Base-by-base conservation (phyloP, 1,140 invertebrate genomes). In the Scaptomyza montana region DNA sequence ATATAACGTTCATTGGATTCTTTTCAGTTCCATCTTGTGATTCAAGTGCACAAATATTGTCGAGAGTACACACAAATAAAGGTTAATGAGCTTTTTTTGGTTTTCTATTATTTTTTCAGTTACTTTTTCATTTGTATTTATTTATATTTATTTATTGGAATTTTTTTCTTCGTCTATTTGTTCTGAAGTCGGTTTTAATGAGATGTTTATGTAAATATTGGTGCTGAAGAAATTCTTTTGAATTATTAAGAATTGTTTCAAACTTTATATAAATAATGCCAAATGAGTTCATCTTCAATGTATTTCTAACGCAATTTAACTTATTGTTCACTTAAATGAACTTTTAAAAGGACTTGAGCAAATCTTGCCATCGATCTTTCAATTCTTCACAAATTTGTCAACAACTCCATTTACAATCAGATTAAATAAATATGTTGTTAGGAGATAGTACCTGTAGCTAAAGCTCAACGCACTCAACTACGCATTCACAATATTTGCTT, bases 61-160 rank as follows among this genome's bases (percentile, higher is more conserved):
- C 45, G 56, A 66, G 49, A 72, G 80, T 54, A 67, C 53, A 67
- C 49, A 80, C 62, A 80, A 85, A 85, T 85, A 84, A 77, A 85
- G 76, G 80, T 80, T 85, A 84, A 84, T 85, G 80, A 84, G 80
- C 76, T 77, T 77, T 84, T 77, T 16, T 16, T 28, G 3, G 39
- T 41, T 41, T n/a, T n/a, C n/a, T n/a, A n/a, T n/a, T n/a, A n/a
- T n/a, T n/a, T n/a, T 30, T n/a, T 55, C 36, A 28, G 49, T 47
- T 62, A 54, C 50, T 62, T 51, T 62, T 41, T 61, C 21, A 43
- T 61, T 28, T 57, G 13, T 49, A 33, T 53, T 41, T 47, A 45
- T 36, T 63, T 33, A 13, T 61, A 10, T 56, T 13, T 68, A 25
- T 25, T 25, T 25, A 25, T 28, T 61, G 30, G 30, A 33, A 33